Percentiles rank a stretch among this genome's conserved stretches.
Evolutionary conservation across 2,797 vertebrate species (phyloP).

Genomic region (Chelmon rostratus): DNA sequence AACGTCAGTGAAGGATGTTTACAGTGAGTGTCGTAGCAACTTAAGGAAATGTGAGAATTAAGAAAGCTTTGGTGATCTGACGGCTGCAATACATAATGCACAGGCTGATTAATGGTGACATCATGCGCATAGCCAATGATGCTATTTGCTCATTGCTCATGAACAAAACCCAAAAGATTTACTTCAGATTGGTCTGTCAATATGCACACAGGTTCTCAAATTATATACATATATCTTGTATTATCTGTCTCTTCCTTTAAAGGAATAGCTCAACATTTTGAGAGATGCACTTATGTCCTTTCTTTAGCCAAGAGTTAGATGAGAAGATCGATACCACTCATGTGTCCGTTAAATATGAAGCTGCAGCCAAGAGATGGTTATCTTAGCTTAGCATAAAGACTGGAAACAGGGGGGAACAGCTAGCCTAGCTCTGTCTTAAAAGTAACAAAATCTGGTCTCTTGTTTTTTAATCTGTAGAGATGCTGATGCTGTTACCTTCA

Average conservation of each 20-base stretch:
- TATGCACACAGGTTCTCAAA: slow-evolving; percentile 14
- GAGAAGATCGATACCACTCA: not conserved
- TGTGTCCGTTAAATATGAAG: not conserved
- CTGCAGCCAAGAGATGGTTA: not conserved
- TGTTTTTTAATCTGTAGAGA: not conserved
- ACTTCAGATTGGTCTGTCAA: slow-evolving; percentile 16
- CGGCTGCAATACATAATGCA: slow-evolving; percentile 30
- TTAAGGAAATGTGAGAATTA: slow-evolving; percentile 47
- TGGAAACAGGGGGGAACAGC: not conserved
- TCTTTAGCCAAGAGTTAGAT: not conserved
- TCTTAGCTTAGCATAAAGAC: slow-evolving; percentile 17
- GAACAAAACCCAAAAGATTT: slow-evolving; percentile 20
- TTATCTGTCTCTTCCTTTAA: slow-evolving; percentile 9
- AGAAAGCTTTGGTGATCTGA: slow-evolving; percentile 63
- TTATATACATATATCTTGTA: not conserved
- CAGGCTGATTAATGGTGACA: slow-evolving; percentile 31
- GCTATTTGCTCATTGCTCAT: not conserved
- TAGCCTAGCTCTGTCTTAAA: not conserved
- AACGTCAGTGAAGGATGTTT: slow-evolving; percentile 50
- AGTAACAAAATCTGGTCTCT: not conserved
- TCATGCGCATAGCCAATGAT: slow-evolving; percentile 31
- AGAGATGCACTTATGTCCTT: slow-evolving; percentile 1
- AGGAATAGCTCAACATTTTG: slow-evolving; percentile 19
- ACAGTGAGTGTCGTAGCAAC: slow-evolving; percentile 64
- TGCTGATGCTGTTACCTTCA: slow-evolving; percentile 1